A percentile compares a stretch with the other conserved stretches of the same genome.
These are phyloP conservation scores for Oenanthe oenanthe DNA, from an alignment of 2,113 vertebrate genomes.

Conservation along the genomic window DNA sequence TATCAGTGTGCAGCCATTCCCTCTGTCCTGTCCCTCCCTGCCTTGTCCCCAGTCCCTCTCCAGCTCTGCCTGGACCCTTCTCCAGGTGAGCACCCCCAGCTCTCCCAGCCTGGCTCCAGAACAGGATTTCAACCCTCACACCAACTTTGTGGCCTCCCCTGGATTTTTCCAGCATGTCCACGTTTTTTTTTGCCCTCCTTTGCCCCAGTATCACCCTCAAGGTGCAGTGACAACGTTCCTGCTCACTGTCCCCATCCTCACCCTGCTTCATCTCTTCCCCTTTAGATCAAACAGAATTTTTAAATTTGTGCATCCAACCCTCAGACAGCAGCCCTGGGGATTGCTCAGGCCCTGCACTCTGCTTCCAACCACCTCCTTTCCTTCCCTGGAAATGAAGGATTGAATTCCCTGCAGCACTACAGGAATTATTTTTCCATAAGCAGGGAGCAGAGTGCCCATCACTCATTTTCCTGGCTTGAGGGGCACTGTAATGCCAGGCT, in stretches of 20 bases:
- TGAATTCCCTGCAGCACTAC: not conserved
- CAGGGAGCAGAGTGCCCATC: not conserved
- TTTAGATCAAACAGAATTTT: not conserved
- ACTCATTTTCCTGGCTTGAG: constrained; percentile 10
- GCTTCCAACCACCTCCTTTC: not conserved
- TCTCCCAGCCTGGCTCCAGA: not conserved
- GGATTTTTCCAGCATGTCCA: not conserved
- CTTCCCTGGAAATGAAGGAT: not conserved
- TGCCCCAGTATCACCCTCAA: no score
- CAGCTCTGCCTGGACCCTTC: not conserved
- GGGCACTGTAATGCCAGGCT: not conserved
- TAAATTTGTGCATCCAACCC: not conserved
- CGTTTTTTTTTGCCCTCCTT: not conserved
- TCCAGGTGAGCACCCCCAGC: accelerated
- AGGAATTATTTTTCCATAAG: constrained; percentile 34
- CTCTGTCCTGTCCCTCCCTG: accelerated
- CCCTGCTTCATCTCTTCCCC: not conserved
- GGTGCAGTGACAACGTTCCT: not conserved
- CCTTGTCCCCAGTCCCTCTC: not conserved
- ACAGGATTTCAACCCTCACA: not conserved
- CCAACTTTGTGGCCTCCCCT: not conserved
- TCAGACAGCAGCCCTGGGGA: not conserved
- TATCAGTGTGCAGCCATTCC: not conserved
- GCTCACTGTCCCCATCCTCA: not conserved
- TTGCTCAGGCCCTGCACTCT: not conserved